A percentile compares a stretch with the other conserved stretches of the same genome.
Evolutionary conservation across 1,140 invertebrate genomes (phyloP).

Genomic region (Grapholita molesta): DNA sequence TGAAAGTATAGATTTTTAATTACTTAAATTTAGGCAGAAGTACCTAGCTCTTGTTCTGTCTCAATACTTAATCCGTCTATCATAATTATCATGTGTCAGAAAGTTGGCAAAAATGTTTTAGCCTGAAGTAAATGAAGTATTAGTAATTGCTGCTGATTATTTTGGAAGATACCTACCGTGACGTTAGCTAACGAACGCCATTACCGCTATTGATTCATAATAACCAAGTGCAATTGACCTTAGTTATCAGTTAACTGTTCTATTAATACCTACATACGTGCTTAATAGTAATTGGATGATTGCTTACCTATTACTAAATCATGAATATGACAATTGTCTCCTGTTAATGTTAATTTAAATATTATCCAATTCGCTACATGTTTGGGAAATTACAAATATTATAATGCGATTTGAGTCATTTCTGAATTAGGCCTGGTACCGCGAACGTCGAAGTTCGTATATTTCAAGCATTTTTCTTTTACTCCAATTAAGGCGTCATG

Average conservation of each 20-base stretch:
- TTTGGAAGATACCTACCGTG: neutral
- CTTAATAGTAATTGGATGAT: neutral
- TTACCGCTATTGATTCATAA: neutral
- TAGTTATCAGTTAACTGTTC: neutral
- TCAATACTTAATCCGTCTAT: neutral
- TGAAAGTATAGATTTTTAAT: constrained; percentile 48
- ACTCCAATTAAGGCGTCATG: no score
- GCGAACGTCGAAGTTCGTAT: no score
- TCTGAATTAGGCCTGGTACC: no score
- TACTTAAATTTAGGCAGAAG: constrained; percentile 49
- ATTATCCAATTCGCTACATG: no score
- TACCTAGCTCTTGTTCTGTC: constrained; percentile 2
- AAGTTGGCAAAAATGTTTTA: neutral
- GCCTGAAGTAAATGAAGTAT: neutral
- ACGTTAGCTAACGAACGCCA: neutral
- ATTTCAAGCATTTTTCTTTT: no score
- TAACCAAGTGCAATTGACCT: constrained; percentile 9
- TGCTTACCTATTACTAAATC: neutral
- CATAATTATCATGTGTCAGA: neutral
- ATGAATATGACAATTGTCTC: neutral
- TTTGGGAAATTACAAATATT: no score
- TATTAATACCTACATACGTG: neutral
- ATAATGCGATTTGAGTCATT: no score
- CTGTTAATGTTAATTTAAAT: neutral
- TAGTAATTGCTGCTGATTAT: neutral